A percentile compares a stretch with the other conserved stretches of the same genome.
Evolutionary conservation across 2,888 invertebrate genomes (phyloP).

Genomic region (Drosophila atripex): DNA sequence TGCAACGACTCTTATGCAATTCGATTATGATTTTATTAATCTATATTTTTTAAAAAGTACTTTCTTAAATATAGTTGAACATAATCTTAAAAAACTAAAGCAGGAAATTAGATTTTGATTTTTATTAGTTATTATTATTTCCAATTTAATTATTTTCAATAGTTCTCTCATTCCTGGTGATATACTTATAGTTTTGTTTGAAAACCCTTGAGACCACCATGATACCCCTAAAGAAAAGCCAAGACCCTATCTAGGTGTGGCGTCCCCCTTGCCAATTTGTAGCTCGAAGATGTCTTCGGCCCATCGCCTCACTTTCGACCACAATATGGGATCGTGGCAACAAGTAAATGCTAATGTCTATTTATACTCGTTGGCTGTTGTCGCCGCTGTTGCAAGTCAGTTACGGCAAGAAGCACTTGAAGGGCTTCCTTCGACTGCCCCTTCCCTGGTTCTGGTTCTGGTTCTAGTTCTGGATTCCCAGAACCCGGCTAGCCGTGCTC

Average conservation of each 20-base stretch:
- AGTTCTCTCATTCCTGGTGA: no score
- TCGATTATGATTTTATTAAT: not conserved
- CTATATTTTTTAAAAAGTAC: not conserved
- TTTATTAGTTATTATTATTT: no score
- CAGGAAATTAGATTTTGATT: not conserved
- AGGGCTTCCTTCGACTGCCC: conserved; percentile 50
- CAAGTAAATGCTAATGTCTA: conserved; percentile 39
- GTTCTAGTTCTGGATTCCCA: conserved; percentile 19
- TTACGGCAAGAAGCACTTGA: conserved; percentile 50
- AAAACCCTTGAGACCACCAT: not conserved
- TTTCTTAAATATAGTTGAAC: not conserved
- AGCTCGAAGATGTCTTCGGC: conserved; percentile 29
- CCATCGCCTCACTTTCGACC: conserved; percentile 15
- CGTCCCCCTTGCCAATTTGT: conserved; percentile 35
- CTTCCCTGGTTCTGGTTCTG: conserved; percentile 37
- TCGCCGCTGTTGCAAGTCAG: conserved; percentile 29
- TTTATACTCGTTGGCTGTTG: conserved; percentile 32
- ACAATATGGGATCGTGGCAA: conserved; percentile 40
- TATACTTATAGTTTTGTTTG: not conserved
- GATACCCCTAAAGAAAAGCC: not conserved
- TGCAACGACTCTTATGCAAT: not conserved
- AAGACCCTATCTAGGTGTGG: conserved; percentile 24
- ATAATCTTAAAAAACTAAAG: no score
- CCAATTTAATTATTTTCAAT: not conserved
- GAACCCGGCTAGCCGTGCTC: conserved; percentile 9